Base-by-base conservation (phyloP, 2,113 vertebrate genomes). In the Megaceryle maxima region DNA sequence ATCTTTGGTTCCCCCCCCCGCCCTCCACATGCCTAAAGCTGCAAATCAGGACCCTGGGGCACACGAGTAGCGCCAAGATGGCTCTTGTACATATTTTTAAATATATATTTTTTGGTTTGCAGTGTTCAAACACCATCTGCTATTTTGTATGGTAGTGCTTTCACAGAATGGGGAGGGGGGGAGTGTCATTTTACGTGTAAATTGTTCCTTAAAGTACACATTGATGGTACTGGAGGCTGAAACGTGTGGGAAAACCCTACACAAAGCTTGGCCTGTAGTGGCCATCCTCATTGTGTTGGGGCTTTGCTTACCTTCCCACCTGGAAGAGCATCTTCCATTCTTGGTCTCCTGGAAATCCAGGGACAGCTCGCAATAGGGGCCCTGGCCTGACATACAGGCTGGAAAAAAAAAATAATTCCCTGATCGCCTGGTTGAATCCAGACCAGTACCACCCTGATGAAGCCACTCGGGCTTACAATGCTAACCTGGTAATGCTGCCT, bases 91-190 rank as follows among this genome's bases (percentile, higher is more conserved):
- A 29, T 66, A 55, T 48, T 55, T 60, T 73, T 81, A 69, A 87
- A 77, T 56, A 37, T 44, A 79, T 57, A 78, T 81, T 84, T 95
- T 89, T 60, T 10, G 0, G 56, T 94, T 95, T 91, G 53, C 75
- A 87, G 74, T 87, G 78, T 35, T 96, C 81, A 96, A 93, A 94
- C 94, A 94, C 92, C 95, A 91, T 94, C 91, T 95, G 95, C 91
- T 96, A 90, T 94, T 96, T 90, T 66, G 56, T 39, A 60, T 3
- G 0, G 81, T 2, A 14, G 66, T 3, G 5, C 70, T 93, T 91
- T 41, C 74, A 64, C 67, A 73, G 90, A 66, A 91, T n/a, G n/a
- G 74, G 81, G 56, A 84, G 25, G 51, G 74, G 78, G 51, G 87
- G 44, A 17, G 18, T 46, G 74, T 60, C 59, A 10, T 29, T 90